phyloP scores from a whole-genome alignment of 2,888 invertebrate genomes.

The Leptinotarsa peninsularis region DNA sequence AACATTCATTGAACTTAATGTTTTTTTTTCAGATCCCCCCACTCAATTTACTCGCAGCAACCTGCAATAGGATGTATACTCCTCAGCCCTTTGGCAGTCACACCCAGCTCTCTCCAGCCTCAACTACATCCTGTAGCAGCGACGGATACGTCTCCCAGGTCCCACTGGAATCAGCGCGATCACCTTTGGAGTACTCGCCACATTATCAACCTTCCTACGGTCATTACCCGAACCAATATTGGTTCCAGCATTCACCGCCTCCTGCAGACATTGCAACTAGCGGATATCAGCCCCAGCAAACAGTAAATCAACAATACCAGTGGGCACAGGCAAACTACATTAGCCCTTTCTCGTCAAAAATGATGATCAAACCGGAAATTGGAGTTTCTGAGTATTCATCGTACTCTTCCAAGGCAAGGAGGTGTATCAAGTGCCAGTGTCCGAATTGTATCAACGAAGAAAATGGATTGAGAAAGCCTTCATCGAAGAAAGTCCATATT shows the following conservation, averaged over 20 bases:
- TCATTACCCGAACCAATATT: constrained; percentile 60
- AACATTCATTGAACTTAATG: neutral
- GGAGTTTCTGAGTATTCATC: constrained; percentile 54
- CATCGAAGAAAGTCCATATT: constrained; percentile 84
- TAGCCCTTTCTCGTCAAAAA: constrained; percentile 55
- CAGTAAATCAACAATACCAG: constrained; percentile 65
- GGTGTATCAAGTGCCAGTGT: constrained; percentile 82
- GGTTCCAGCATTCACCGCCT: constrained; percentile 64
- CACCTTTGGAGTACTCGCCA: constrained; percentile 61
- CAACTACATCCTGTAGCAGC: constrained; percentile 62
- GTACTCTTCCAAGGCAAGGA: constrained; percentile 70
- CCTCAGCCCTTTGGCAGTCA: constrained; percentile 55
- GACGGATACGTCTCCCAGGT: constrained; percentile 61
- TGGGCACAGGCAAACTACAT: constrained; percentile 68
- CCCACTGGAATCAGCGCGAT: constrained; percentile 59
- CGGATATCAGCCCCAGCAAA: constrained; percentile 67
- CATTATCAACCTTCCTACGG: constrained; percentile 60
- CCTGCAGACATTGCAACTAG: constrained; percentile 62
- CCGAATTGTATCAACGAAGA: constrained; percentile 87
- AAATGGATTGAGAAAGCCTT: constrained; percentile 82
- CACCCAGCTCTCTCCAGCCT: constrained; percentile 60
- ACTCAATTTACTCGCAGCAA: constrained; percentile 61
- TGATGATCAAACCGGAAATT: constrained; percentile 66
- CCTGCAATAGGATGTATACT: constrained; percentile 61
- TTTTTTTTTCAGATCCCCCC: constrained; percentile 62